These are phyloP conservation scores for Cepaea hortensis DNA, from an alignment of 2,888 invertebrate genomes.

Conservation along the genomic window DNA sequence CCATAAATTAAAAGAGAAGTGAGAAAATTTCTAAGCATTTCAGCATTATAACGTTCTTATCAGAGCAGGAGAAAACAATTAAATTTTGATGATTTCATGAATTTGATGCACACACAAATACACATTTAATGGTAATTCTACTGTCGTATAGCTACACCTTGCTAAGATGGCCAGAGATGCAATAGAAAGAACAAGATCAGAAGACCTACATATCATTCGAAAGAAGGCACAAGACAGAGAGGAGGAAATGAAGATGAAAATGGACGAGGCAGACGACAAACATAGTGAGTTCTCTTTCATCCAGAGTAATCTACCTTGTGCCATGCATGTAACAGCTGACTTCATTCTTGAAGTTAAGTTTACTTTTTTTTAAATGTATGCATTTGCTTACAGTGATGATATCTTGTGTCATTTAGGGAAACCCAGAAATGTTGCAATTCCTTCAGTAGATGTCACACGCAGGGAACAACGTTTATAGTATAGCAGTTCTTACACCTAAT, in stretches of 20 bases:
- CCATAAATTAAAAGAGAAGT: not conserved
- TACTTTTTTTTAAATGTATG: no score
- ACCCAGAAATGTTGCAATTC: no score
- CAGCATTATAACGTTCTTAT: not conserved
- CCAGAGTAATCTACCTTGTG: not conserved
- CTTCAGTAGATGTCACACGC: no score
- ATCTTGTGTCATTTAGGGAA: no score
- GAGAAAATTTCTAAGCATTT: not conserved
- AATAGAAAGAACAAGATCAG: constrained; percentile 68
- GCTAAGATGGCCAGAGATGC: constrained; percentile 72
- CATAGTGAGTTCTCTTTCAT: constrained; percentile 61
- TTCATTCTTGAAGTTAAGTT: no score
- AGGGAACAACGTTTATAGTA: no score
- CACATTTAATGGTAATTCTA: not conserved
- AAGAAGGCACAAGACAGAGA: constrained; percentile 69
- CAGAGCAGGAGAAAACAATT: no score
- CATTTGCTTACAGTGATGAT: no score
- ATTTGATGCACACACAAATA: no score
- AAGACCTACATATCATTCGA: constrained; percentile 68
- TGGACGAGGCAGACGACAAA: constrained; percentile 69
- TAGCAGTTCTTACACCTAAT: no score
- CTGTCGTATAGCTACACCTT: constrained; percentile 64
- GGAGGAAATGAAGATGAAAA: constrained; percentile 67
- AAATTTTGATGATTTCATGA: no score
- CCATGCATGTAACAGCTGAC: no score